Base-by-base conservation (phyloP, 2,888 invertebrate species). In the Hanleya hanleyi region DNA sequence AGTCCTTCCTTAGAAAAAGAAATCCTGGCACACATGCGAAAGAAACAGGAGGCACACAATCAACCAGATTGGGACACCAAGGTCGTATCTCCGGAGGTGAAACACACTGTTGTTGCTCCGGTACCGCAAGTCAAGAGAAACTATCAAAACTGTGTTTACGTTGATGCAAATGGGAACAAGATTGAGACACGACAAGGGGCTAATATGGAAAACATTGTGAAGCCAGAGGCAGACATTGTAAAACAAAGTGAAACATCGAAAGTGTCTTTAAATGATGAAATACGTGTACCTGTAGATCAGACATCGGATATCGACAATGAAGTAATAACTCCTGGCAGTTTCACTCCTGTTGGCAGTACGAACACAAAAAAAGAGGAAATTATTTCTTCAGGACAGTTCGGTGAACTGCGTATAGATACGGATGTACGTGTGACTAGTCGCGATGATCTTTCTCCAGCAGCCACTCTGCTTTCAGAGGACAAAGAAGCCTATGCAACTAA, bases 1-100 rank as follows among this genome's bases (percentile, higher is more conserved):
- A 89, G 87, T 74, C 87, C 89, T 18, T 83, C 87, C 1, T 76
- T 81, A 61, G 87, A 88, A 49, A 79, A 79, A 50, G 85, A 85
- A 61, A 79, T 87, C 50, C 71, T 86, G 1, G 78, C 79, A 51
- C 78, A 81, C 29, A 80, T 80, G 12, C 35, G 35, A 18, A 77
- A 79, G 57, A 67, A 64, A 37, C 74, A 71, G 32, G 35, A 37
- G 15, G 62, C 67, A 38, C 35, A 51, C 5, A 49, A 62, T 15
- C 38, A 50, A 35, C 6, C 51, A 22, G 51, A 50, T 12, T 64
- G 35, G 9, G 26, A 18, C 29, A 15, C 12, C 15, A 29, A 15
- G 15, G 12, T 26, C 12, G 37, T 22, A 32, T 18, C 41, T 22
- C 67, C 67, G 1, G 41, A 69, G n/a, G 62, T 49, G 6, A 41